Evolutionary conservation across 2,113 vertebrate genomes (phyloP).

Genomic region (Castor canadensis): DNA sequence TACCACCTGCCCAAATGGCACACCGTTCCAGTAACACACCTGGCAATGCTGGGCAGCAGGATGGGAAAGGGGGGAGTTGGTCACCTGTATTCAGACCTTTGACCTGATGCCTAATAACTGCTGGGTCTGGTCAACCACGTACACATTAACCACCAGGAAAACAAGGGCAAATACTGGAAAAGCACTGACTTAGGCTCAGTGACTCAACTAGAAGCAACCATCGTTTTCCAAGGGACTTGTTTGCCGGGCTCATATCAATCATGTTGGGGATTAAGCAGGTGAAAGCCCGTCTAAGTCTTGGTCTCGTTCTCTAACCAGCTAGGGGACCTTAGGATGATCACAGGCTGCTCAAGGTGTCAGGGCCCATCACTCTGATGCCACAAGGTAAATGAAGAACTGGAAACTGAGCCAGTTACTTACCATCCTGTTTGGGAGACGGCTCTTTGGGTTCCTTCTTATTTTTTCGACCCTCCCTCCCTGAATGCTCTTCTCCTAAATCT

Average conservation of each 20-base stretch:
- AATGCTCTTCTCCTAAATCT: slow-evolving; percentile 95
- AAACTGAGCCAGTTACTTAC: slow-evolving; percentile 79
- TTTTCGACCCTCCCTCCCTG: slow-evolving; percentile 92
- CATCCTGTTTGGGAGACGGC: slow-evolving; percentile 88
- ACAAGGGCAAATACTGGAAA: rapidly evolving
- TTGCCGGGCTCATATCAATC: background rate
- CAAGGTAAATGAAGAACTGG: background rate
- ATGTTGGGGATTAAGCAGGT: rapidly evolving
- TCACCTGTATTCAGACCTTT: background rate
- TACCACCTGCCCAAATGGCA: background rate
- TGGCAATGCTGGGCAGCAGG: background rate
- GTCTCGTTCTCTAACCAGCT: background rate
- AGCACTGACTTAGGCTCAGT: background rate
- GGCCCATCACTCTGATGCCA: too few species aligned
- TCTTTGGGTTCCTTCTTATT: slow-evolving; percentile 93
- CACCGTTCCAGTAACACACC: background rate
- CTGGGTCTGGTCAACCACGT: too few species aligned
- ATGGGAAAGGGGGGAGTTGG: background rate
- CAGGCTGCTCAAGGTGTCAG: too few species aligned
- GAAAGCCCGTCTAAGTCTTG: rapidly evolving
- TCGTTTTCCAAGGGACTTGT: background rate
- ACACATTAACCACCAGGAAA: too few species aligned
- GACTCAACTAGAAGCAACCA: background rate
- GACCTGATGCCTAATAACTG: background rate
- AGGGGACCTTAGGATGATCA: background rate